Percentiles rank a stretch among this genome's conserved stretches.
Conservation (phyloP, 2,888 invertebrate genomes). For the Pachymerium ferrugineum region DNA sequence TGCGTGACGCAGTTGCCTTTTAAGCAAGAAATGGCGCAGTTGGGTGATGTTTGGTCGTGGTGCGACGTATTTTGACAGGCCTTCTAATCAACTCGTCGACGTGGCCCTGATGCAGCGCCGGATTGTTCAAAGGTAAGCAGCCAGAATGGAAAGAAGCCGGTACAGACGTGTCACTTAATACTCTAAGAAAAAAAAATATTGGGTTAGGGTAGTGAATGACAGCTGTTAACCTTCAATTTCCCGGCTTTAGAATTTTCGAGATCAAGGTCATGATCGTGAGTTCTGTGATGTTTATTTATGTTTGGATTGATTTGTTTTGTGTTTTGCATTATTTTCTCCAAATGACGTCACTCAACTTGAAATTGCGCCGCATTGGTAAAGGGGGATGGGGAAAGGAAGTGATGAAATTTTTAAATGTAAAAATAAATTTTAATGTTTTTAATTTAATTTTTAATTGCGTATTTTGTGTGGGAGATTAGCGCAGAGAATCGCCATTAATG, state of each 20-base stretch:
- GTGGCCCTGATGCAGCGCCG: too few relatives aligned
- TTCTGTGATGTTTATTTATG: too few relatives aligned
- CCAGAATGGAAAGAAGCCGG: too few relatives aligned
- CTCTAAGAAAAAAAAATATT: background rate
- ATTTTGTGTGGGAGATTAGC: background rate
- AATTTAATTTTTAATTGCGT: too few relatives aligned
- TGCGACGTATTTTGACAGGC: too few relatives aligned
- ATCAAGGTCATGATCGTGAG: background rate
- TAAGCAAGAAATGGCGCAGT: constrained; percentile 30
- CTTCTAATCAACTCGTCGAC: background rate
- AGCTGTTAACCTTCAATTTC: background rate
- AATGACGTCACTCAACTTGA: too few relatives aligned
- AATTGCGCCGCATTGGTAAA: too few relatives aligned
- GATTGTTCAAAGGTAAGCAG: too few relatives aligned
- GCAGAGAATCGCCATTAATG: background rate
- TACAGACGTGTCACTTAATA: background rate
- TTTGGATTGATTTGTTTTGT: too few relatives aligned
- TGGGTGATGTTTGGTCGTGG: background rate
- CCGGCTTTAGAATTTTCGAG: background rate
- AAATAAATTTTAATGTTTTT: background rate
- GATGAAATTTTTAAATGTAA: background rate
- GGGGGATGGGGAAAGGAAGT: too few relatives aligned
- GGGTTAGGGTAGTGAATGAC: background rate
- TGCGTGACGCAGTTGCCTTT: background rate
- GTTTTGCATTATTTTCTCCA: too few relatives aligned